Base-by-base conservation (phyloP, 2,888 invertebrate genomes). In the Sympetrum striolatum region DNA sequence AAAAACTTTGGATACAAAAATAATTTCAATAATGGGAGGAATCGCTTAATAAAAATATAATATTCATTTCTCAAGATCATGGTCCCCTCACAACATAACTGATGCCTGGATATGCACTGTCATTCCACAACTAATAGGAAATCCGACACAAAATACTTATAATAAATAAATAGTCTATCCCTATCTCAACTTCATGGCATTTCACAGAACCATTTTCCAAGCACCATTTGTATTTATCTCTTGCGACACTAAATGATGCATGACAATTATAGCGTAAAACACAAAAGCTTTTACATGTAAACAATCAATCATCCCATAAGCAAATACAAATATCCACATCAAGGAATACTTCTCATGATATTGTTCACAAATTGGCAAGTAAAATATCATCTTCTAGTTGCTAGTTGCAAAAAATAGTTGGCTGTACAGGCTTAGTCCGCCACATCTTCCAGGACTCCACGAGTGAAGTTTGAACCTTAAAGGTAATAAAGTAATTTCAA, bases 401-500 rank as follows among this genome's bases (percentile, higher is more conserved):
- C 35, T 86, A 60, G 60, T 37, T 37, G 86, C 35, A 37, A 64
- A 64, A 37, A 64, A 60, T n/a, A 15, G 37, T 37, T 60, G 86
- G 86, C 86, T 86, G 37, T 53, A 22, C 58, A 64, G 37, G 31
- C 86, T 82, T 81, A 90, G 73, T 90, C 90, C 39, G 64, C 73
- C 82, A 90, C 90, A 82, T 90, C 90, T 79, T 90, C 90, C 81
- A 90, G 79, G 81, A 82, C 81, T 10, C 90, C 90, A 39, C 90
- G 90, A 82, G 82, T 79, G 81, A 90, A 90, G 90, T 90, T 90
- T 64, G 90, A 90, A 64, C 90, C 90, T 90, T 81, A 10, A 82
- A 90, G 39, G 31, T 18, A 90, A 80, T 39, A 90, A 79, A 90
- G 53, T 37, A 79, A 80, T 35, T 31, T 31, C 18, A 79, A 18